Evolutionary conservation across 2,113 vertebrate species (phyloP).

Genomic region (Syngnathus typhle): DNA sequence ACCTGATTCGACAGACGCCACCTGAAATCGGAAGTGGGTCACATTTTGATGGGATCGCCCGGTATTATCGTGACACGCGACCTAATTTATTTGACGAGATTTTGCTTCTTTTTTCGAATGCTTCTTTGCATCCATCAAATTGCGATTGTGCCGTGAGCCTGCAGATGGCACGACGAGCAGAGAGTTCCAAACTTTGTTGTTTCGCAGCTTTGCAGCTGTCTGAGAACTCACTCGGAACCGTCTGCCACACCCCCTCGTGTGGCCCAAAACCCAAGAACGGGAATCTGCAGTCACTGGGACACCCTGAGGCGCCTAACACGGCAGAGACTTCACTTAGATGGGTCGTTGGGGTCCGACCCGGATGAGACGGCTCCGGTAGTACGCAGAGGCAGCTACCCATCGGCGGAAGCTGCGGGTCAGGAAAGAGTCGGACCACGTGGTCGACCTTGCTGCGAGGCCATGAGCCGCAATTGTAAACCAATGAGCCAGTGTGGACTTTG

Average conservation of each 20-base stretch:
- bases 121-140: background rate
- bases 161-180: background rate
- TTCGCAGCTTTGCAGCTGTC: conserved; percentile 30
- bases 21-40: conserved; percentile 1
- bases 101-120: background rate
- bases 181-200: conserved; percentile 29
- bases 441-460: conserved; percentile 11
- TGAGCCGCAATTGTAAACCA: background rate
- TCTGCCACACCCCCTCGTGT: conserved; percentile 27
- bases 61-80: background rate
- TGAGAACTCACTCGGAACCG: conserved; percentile 3
- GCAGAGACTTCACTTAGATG: conserved; percentile 27
- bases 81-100: background rate
- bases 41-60: conserved; percentile 12
- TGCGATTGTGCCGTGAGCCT: background rate
- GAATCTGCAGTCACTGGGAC: conserved; percentile 42
- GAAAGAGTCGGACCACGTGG: background rate
- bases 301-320: conserved; percentile 35
- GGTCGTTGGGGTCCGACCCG: background rate
- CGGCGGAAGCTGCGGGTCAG: background rate
- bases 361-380: background rate
- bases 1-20: background rate
- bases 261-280: conserved; percentile 17
- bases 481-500: conserved; percentile 30
- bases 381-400: conserved; percentile 28